Conservation (phyloP, 2,797 vertebrate species). For the Ara ararauna region DNA sequence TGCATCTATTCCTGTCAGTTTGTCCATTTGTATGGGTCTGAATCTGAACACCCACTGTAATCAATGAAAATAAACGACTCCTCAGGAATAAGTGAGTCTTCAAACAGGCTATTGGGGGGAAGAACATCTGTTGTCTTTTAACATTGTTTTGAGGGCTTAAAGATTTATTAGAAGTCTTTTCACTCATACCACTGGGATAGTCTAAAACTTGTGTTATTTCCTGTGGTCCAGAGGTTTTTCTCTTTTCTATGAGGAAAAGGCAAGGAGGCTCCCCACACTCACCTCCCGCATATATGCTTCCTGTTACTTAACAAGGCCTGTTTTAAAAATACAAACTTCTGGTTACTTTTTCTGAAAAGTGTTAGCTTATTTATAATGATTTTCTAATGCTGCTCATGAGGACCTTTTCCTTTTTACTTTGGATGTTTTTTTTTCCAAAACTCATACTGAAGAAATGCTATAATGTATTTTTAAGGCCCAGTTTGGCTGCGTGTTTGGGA, state of each 20-base stretch:
- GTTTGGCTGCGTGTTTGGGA: background rate
- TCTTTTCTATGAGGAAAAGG: conserved; percentile 15
- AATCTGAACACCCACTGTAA: background rate
- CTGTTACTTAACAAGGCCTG: conserved; percentile 37
- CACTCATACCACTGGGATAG: conserved; percentile 56
- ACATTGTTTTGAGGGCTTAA: conserved; percentile 39
- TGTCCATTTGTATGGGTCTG: background rate
- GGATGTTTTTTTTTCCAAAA: background rate
- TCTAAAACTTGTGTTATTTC: conserved; percentile 69
- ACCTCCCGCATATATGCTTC: background rate
- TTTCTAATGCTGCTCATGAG: background rate
- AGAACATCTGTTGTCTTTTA: conserved; percentile 71
- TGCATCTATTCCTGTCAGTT: background rate
- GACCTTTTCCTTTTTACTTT: background rate
- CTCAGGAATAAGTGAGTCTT: conserved; percentile 5
- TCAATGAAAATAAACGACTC: conserved; percentile 47
- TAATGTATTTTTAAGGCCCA: background rate
- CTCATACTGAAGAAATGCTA: background rate
- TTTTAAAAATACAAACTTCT: conserved; percentile 47
- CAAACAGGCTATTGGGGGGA: background rate
- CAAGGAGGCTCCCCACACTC: background rate
- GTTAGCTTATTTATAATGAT: background rate
- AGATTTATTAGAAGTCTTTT: conserved; percentile 60
- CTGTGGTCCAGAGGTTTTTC: conserved; percentile 61
- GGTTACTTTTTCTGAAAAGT: background rate